Base-by-base conservation (phyloP, 1,140 invertebrate genomes). In the Metopolophium dirhodum region DNA sequence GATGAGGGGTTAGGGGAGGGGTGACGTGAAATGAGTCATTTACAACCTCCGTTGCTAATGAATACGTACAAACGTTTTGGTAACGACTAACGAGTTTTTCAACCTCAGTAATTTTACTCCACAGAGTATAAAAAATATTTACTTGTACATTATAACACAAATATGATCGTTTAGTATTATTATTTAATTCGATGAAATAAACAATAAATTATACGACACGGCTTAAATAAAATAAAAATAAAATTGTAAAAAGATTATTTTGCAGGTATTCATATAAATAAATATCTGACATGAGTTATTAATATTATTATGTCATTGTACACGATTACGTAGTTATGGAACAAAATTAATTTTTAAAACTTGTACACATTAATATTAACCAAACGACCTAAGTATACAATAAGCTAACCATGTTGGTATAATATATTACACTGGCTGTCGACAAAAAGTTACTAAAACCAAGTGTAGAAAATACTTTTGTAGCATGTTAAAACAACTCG, bases 301-400 rank as follows among this genome's bases (percentile, higher is more conserved):
- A 49, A 88, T 88, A 88, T 89, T 89, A 47, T 89, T 89, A 37
- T 54, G 8, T 89, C 51, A 51, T 57, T 20, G 41, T 57, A 89
- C 49, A 37, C 35, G 18, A 87, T 49, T 87, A 87, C 22, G 22
- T 23, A 35, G 87, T 57, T 54, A 26, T 54, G 8, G 51, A 89
- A 89, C 51, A 35, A 37, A 54, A 89, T 54, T 54, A 89, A 54
- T 54, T 89, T 87, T 89, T 54, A 37, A 89, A 88, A 88, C 86
- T 88, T 47, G 86, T 47, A 89, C n/a, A 57, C 87, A 54, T 89
- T 89, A 89, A 89, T 89, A 54, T 89, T 89, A 89, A 89, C 87
- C 87, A 57, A 89, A 89, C 87, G n/a, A 57, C 87, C 45, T 20
- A 88, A 88, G 86, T 57, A 57, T 54, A 90, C 54, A 90, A n/a